Evolutionary conservation across 1,140 invertebrate species (phyloP), one percentile per base, ranked within the genome.

Genomic region (Rhynchophorus ferrugineus): DNA sequence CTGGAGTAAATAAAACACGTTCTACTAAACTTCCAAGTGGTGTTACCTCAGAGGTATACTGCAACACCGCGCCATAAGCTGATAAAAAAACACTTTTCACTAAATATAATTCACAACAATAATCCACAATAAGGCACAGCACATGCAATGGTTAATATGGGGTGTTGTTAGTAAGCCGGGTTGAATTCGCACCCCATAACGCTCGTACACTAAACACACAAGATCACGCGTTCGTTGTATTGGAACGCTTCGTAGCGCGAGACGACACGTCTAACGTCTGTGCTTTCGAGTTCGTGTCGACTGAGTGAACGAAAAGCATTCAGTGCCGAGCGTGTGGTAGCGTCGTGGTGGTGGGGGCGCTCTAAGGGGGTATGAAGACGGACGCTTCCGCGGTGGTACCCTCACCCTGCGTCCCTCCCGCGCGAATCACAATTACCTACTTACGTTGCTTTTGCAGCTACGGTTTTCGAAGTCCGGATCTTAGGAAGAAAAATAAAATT

Each of bases 31-130:
- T 60, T 60, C 54, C 54, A 53, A 52, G 57, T 59, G 62, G 61
- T 66, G 67, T 68, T 69, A 69, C 66, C 67, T 68, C 62, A 66
- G 49, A 56, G 65, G 58, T 61, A 56, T 61, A 62, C 63, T 65
- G 63, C 61, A 66, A 66, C 55, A 66, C 63, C 61, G 58, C 63
- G 66, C 67, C 66, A 68, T 68, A 68, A 62, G 63, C 59, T 62
- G 44, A 54, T 54, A 54, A 55, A 55, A 55, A 50, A 61, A 42
- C 45, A 48, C 45, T 53, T 37, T 35, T 45, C 50, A 53, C 50
- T 53, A 45, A 51, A 44, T 38, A 59, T 49, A 39, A 50, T 58
- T 37, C 58, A 57, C 58, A 34, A 6, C 37, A 22, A 53, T 36
- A 41, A 61, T 56, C 44, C 49, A 56, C 58, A 58, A 37, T 44